Conservation (phyloP, 2,797 vertebrate species). For the Eulemur coronatus region DNA sequence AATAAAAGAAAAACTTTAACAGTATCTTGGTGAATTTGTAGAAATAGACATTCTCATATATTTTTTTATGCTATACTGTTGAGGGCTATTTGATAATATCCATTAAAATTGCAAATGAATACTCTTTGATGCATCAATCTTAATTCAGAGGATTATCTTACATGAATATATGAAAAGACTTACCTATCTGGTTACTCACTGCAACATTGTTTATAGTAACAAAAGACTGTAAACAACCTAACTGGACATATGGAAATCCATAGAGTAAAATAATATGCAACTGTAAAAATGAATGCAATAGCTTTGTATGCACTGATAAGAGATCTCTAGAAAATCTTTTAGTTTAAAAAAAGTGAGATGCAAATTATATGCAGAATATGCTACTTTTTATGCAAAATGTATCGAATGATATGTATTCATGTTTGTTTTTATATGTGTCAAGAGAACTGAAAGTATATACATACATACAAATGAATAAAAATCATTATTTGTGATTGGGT, state of each 20-base stretch:
- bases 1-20: background rate
- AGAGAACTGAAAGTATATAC: background rate
- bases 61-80: background rate
- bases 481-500: background rate
- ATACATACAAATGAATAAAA: background rate
- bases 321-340: background rate
- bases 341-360: background rate
- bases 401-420: background rate
- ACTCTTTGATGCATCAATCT: background rate
- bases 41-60: background rate
- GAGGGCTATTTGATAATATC: background rate
- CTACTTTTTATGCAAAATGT: background rate
- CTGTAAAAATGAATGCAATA: background rate
- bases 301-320: background rate
- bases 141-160: background rate
- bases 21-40: background rate
- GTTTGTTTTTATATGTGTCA: background rate
- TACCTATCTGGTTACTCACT: background rate
- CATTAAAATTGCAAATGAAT: slow-evolving; percentile 5
- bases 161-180: background rate
- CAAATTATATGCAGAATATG: background rate
- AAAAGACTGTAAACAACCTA: background rate
- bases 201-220: background rate
- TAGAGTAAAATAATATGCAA: background rate
- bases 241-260: background rate